These are phyloP conservation scores for Brenthis daphne DNA, from an alignment of 2,888 invertebrate genomes.

Conservation along the genomic window DNA sequence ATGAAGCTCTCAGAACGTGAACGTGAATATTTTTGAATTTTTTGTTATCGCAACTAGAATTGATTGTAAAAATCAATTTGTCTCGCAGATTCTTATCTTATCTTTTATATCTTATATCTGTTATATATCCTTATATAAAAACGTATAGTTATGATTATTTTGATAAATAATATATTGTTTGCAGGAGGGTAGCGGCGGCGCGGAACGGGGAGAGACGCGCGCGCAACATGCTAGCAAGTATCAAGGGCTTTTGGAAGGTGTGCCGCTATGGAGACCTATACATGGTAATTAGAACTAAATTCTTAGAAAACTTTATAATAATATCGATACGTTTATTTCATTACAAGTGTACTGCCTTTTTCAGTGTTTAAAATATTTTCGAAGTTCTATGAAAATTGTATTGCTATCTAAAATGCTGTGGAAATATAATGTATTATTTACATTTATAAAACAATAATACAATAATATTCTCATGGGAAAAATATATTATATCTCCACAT, in stretches of 20 bases:
- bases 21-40: too few relatives aligned
- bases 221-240: conserved; percentile 73
- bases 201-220: conserved; percentile 58
- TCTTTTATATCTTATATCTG: too few relatives aligned
- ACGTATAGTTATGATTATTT: neutral
- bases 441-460: neutral
- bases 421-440: too few relatives aligned
- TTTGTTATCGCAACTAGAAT: too few relatives aligned
- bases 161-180: conserved; percentile 36
- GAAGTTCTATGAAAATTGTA: too few relatives aligned
- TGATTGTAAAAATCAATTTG: too few relatives aligned
- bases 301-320: neutral
- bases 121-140: neutral
- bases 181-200: conserved; percentile 60
- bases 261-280: conserved; percentile 79
- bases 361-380: too few relatives aligned
- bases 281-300: conserved; percentile 59
- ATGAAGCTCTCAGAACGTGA: too few relatives aligned
- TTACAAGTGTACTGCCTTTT: too few relatives aligned
- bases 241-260: conserved; percentile 79
- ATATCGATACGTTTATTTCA: too few relatives aligned
- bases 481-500: conserved; percentile 12
- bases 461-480: conserved; percentile 19
- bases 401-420: too few relatives aligned
- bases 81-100: too few relatives aligned